Conservation (phyloP, 2,888 invertebrate genomes). For the Amphipoea lucens region DNA sequence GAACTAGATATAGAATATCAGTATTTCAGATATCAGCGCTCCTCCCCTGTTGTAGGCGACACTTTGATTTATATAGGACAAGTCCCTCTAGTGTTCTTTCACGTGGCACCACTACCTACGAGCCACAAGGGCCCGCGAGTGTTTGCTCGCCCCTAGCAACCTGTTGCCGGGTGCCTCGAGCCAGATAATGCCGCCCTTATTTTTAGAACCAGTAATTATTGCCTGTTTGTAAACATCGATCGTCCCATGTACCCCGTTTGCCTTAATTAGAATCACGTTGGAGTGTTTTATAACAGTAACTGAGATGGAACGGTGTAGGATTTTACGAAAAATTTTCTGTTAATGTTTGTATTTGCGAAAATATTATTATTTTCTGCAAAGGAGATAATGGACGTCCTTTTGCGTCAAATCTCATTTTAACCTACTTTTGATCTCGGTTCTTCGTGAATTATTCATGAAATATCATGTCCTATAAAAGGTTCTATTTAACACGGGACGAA, state of each 20-base stretch:
- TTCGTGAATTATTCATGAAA: slow-evolving; percentile 52
- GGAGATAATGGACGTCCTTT: slow-evolving; percentile 3
- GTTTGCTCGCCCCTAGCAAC: slow-evolving; percentile 52
- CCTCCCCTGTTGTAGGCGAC: no score
- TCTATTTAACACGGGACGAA: slow-evolving; percentile 15
- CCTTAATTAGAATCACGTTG: slow-evolving; percentile 41
- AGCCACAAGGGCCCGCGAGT: slow-evolving; percentile 41
- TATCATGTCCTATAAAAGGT: slow-evolving; percentile 31
- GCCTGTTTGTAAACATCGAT: slow-evolving; percentile 49
- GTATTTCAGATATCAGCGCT: no score
- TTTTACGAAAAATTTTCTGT: background rate
- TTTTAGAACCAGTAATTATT: slow-evolving; percentile 58
- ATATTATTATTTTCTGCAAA: slow-evolving; percentile 11
- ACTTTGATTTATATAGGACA: slow-evolving; percentile 16
- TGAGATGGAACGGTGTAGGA: background rate
- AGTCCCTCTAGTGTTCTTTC: slow-evolving; percentile 8
- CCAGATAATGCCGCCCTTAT: slow-evolving; percentile 49
- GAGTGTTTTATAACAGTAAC: slow-evolving; percentile 26
- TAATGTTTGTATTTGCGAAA: slow-evolving; percentile 2
- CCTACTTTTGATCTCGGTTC: slow-evolving; percentile 31
- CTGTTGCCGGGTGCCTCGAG: slow-evolving; percentile 53
- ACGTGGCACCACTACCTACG: slow-evolving; percentile 40
- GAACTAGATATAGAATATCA: no score
- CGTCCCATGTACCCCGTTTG: slow-evolving; percentile 37
- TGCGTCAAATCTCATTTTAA: slow-evolving; percentile 33